phyloP scores from a whole-genome alignment of 2,888 invertebrate genomes.

The Eristalinus aeneus region DNA sequence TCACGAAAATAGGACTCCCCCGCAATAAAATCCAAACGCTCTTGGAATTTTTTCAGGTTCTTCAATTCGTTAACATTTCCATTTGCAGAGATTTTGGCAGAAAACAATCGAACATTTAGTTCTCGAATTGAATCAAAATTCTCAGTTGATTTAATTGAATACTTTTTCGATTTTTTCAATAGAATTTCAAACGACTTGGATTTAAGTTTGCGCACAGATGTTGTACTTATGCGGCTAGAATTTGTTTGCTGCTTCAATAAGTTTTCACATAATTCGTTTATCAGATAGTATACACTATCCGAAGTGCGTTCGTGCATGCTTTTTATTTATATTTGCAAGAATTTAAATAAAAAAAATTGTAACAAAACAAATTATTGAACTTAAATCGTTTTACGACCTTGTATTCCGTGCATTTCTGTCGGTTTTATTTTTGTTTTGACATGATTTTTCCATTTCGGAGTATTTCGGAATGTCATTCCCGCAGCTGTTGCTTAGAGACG shows the following conservation, averaged over 20 bases:
- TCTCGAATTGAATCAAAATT: conserved; percentile 74
- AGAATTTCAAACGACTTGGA: conserved; percentile 74
- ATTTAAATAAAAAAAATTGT: conserved; percentile 1
- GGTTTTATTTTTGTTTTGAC: conserved; percentile 47
- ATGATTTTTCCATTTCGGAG: background rate
- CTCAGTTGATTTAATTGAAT: conserved; percentile 53
- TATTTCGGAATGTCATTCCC: conserved; percentile 31
- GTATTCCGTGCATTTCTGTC: conserved; percentile 27
- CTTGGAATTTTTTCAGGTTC: conserved; percentile 72
- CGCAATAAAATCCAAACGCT: conserved; percentile 71
- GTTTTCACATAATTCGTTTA: conserved; percentile 73
- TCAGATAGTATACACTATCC: conserved; percentile 75
- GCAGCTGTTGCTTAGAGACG: conserved; percentile 15
- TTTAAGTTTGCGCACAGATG: conserved; percentile 74
- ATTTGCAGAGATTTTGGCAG: conserved; percentile 73
- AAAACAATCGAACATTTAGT: conserved; percentile 73
- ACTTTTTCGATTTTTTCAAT: conserved; percentile 73
- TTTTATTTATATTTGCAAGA: background rate
- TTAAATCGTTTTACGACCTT: background rate
- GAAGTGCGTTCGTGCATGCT: conserved; percentile 72
- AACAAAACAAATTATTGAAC: conserved; percentile 1
- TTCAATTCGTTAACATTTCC: conserved; percentile 68
- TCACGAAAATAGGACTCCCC: conserved; percentile 72
- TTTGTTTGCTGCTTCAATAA: conserved; percentile 63
- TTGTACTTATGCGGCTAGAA: conserved; percentile 43